These are phyloP conservation scores for Monomorium pharaonis DNA, from an alignment of 1,140 invertebrate genomes.

Conservation along the genomic window DNA sequence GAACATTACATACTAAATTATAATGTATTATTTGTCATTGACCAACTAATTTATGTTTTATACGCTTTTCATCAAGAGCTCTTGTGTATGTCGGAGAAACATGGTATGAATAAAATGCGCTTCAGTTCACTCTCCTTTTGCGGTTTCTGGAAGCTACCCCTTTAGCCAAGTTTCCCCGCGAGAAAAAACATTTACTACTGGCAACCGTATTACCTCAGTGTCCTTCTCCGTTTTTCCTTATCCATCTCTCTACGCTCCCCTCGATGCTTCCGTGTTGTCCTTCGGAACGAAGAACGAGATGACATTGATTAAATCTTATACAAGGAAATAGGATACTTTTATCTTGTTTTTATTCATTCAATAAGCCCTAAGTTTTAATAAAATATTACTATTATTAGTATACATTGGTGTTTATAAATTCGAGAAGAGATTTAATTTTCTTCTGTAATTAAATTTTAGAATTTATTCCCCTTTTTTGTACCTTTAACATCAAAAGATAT, in stretches of 20 bases:
- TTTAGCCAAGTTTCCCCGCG: slow-evolving; percentile 67
- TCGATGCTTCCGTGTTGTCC: background rate
- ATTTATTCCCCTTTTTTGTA: background rate
- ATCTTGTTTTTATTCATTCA: slow-evolving; percentile 56
- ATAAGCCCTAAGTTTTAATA: slow-evolving; percentile 69
- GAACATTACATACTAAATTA: background rate
- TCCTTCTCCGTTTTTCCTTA: slow-evolving; percentile 25
- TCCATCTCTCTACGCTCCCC: background rate
- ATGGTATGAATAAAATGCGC: slow-evolving; percentile 34
- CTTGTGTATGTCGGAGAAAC: slow-evolving; percentile 60
- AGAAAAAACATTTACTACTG: slow-evolving; percentile 75
- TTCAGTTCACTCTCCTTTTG: slow-evolving; percentile 16
- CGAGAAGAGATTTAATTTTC: background rate
- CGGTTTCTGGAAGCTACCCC: slow-evolving; percentile 46
- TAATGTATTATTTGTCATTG: slow-evolving; percentile 1
- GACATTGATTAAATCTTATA: slow-evolving; percentile 75
- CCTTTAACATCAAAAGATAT: background rate
- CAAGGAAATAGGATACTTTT: slow-evolving; percentile 61
- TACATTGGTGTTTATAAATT: background rate
- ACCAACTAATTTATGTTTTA: slow-evolving; percentile 71
- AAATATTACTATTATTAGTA: slow-evolving; percentile 54
- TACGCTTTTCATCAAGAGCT: slow-evolving; percentile 73
- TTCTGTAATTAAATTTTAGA: background rate
- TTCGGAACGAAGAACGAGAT: slow-evolving; percentile 33
- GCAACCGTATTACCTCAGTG: slow-evolving; percentile 39